Conservation (phyloP, 1,140 invertebrate species). For the Uloborus diversus region DNA sequence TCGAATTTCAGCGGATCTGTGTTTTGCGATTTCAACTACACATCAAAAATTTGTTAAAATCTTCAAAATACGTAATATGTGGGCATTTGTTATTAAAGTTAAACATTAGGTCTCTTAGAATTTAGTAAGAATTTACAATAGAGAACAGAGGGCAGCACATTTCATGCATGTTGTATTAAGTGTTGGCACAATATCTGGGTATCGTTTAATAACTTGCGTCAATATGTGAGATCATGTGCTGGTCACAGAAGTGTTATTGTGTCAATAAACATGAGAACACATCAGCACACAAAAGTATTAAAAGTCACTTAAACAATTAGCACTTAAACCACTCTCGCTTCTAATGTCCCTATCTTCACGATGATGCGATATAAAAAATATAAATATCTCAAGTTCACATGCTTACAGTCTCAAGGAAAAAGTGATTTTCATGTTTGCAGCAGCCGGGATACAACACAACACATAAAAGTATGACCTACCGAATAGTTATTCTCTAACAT, state of each 20-base stretch:
- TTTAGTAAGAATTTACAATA: too few species aligned
- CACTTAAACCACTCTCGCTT: constrained; percentile 29
- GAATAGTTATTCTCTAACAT: too few species aligned
- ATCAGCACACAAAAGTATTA: background rate
- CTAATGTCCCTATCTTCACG: constrained; percentile 7
- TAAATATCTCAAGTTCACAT: constrained; percentile 50
- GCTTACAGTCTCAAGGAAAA: constrained; percentile 32
- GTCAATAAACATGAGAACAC: background rate
- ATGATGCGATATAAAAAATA: constrained; percentile 53
- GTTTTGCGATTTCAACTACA: too few species aligned
- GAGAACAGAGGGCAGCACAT: background rate
- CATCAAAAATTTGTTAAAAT: too few species aligned
- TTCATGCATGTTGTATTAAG: background rate
- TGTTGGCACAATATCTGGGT: background rate
- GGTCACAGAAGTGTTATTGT: background rate
- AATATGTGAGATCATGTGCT: background rate
- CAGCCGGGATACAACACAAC: background rate
- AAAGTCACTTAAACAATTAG: background rate
- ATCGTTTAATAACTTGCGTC: background rate
- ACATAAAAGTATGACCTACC: too few species aligned
- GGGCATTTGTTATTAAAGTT: too few species aligned
- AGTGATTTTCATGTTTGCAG: background rate
- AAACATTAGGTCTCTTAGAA: too few species aligned
- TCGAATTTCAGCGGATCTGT: too few species aligned
- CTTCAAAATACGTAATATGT: too few species aligned